Evolutionary conservation across 1,140 invertebrate genomes (phyloP).

Genomic region (Meloidogyne exigua): DNA sequence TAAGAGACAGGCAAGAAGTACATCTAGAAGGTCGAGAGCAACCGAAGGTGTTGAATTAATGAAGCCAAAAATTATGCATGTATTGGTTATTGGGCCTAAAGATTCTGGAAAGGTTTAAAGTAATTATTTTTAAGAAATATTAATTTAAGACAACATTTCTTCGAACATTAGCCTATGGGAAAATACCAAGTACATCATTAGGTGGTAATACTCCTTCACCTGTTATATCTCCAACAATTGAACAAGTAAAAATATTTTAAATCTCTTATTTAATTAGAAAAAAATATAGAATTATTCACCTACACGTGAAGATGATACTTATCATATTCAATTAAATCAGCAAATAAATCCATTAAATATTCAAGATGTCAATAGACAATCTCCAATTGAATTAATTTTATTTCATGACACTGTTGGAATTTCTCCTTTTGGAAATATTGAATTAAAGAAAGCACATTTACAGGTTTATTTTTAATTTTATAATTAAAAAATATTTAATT

Average conservation of each 20-base stretch:
- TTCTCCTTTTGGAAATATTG: slow-evolving; percentile 42
- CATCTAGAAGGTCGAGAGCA: not conserved
- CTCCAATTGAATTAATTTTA: slow-evolving; percentile 50
- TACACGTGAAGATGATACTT: slow-evolving; percentile 62
- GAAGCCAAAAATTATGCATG: not conserved
- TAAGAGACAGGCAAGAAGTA: not conserved
- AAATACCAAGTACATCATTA: not conserved
- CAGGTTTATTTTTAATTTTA: slow-evolving; percentile 39
- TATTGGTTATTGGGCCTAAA: not conserved
- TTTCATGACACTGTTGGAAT: slow-evolving; percentile 61
- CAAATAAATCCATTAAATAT: not conserved
- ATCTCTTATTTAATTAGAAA: not conserved
- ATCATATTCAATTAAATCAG: slow-evolving; percentile 51
- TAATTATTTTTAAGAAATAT: not conserved
- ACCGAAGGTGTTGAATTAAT: not conserved
- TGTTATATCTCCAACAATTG: not conserved
- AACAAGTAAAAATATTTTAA: not conserved
- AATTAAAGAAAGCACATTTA: slow-evolving; percentile 49
- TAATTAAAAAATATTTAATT: not conserved
- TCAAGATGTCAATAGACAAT: not conserved
- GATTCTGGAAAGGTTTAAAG: not conserved
- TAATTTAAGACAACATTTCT: not conserved
- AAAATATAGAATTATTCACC: slow-evolving; percentile 40
- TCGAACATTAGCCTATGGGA: not conserved
- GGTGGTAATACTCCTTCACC: not conserved